Conservation (phyloP, 1,140 invertebrate genomes). For the Drosophila prosaltans region DNA sequence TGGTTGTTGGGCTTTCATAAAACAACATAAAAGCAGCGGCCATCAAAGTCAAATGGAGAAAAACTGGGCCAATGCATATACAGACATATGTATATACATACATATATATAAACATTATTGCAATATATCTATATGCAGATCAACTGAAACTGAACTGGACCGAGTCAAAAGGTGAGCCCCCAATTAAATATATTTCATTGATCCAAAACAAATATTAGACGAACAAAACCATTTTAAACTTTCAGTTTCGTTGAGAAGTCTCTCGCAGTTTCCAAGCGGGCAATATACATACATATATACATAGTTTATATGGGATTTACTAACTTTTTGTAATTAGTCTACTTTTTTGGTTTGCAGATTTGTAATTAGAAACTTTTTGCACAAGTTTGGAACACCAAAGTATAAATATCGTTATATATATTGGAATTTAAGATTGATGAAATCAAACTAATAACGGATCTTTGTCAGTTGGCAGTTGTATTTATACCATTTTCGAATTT, state of each 20-base stretch:
- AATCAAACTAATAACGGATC: not conserved
- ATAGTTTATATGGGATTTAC: too few relatives aligned
- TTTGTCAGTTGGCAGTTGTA: not conserved
- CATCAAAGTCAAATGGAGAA: constrained; percentile 2
- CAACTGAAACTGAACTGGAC: constrained; percentile 10
- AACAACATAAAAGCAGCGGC: constrained; percentile 5
- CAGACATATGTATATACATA: not conserved
- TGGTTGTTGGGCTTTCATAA: constrained; percentile 8
- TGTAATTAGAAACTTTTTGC: not conserved
- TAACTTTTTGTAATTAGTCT: too few relatives aligned
- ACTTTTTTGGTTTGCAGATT: too few relatives aligned
- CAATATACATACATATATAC: too few relatives aligned
- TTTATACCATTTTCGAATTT: not conserved
- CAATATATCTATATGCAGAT: constrained; percentile 6
- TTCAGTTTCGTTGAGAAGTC: not conserved
- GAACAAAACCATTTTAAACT: too few relatives aligned
- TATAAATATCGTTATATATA: not conserved
- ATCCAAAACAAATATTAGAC: not conserved
- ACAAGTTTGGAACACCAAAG: not conserved
- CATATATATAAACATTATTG: not conserved
- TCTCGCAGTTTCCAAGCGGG: too few relatives aligned
- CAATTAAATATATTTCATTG: constrained; percentile 3
- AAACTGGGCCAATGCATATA: constrained; percentile 3
- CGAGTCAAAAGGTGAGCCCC: not conserved
- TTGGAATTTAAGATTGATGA: not conserved